Conservation (phyloP, 1,140 invertebrate genomes). For the Brachionus sp. region DNA sequence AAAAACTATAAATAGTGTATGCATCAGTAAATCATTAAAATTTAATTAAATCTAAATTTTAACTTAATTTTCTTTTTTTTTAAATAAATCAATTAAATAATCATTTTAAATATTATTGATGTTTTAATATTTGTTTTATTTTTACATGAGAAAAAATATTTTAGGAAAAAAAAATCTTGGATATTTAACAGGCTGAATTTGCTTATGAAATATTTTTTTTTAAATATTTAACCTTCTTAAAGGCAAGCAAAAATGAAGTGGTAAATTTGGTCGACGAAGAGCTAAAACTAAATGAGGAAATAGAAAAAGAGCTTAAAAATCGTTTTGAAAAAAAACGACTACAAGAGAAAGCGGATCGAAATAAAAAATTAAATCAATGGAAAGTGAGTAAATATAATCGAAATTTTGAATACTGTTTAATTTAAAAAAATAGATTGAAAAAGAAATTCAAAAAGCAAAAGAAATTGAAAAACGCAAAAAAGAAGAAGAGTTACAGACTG, state of each 20-base stretch:
- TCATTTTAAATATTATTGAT: no score
- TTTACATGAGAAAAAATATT: no score
- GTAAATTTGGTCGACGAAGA: slow-evolving; percentile 6
- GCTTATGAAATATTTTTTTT: no score
- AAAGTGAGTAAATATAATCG: slow-evolving; percentile 52
- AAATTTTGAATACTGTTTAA: background rate
- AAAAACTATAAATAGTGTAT: no score
- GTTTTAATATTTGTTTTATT: no score
- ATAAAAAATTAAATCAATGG: slow-evolving; percentile 53
- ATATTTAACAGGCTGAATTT: no score
- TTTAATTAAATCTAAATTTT: no score
- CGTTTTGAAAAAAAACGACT: slow-evolving; percentile 47
- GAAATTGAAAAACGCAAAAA: slow-evolving; percentile 51
- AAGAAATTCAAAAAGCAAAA: slow-evolving; percentile 54
- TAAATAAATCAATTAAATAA: no score
- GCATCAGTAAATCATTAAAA: no score
- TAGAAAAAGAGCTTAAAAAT: slow-evolving; percentile 49
- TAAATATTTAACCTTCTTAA: background rate
- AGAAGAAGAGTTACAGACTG: slow-evolving; percentile 50
- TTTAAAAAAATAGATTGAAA: slow-evolving; percentile 51
- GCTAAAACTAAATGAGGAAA: slow-evolving; percentile 48
- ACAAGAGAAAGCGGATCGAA: slow-evolving; percentile 52
- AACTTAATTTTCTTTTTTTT: no score
- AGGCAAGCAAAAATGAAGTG: background rate
- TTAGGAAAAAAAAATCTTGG: no score